Evolutionary conservation across 2,888 invertebrate species (phyloP).

Genomic region (Prostheceraeus crozeri): DNA sequence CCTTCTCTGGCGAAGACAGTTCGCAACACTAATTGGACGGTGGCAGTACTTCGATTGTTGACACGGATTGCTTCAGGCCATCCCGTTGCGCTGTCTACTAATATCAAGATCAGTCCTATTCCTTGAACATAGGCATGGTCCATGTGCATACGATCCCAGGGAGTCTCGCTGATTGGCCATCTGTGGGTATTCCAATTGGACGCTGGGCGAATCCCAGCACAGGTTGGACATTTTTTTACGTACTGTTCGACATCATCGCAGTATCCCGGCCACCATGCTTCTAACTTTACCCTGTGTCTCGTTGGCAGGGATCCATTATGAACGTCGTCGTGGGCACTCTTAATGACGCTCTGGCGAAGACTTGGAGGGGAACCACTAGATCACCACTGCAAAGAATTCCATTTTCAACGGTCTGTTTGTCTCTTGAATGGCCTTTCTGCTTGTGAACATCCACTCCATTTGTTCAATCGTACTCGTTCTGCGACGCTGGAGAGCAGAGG

Average conservation of each 20-base stretch:
- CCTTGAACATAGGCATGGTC: constrained; percentile 30
- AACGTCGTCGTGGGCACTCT: constrained; percentile 12
- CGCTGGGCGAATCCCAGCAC: no score
- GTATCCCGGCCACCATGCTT: constrained; percentile 33
- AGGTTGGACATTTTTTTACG: no score
- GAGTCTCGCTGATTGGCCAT: not conserved
- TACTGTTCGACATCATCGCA: no score
- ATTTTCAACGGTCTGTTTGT: constrained; percentile 22
- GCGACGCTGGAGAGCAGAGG: no score
- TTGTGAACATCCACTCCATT: no score
- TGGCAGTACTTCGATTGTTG: constrained; percentile 8
- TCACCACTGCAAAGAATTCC: constrained; percentile 28
- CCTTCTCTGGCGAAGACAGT: constrained; percentile 32
- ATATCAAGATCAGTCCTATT: constrained; percentile 15
- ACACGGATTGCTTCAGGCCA: constrained; percentile 28
- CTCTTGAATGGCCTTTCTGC: constrained; percentile 25
- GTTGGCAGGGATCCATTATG: constrained; percentile 20
- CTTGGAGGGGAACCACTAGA: constrained; percentile 19
- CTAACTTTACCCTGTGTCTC: constrained; percentile 18
- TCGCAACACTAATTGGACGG: constrained; percentile 25
- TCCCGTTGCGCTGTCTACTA: constrained; percentile 28
- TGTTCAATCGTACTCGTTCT: no score
- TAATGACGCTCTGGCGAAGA: not conserved
- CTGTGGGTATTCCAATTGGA: no score
- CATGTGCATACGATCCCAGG: constrained; percentile 28